Conservation (phyloP, 2,797 vertebrate species). For the Thamnophis elegans region DNA sequence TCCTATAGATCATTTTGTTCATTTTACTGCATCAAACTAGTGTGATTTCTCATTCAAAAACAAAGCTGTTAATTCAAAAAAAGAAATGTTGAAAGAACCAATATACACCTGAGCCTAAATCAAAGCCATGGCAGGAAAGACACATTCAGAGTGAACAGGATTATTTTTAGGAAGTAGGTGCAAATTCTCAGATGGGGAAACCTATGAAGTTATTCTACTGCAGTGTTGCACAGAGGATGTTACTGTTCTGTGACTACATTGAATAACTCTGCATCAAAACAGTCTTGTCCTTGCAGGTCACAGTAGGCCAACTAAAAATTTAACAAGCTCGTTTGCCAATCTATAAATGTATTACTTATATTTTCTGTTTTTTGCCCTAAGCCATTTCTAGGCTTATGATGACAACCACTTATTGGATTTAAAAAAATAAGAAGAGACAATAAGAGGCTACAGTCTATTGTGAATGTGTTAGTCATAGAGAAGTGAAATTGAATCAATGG, state of each 20-base stretch:
- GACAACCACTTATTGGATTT: conserved; percentile 32
- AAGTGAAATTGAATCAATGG: conserved; percentile 20
- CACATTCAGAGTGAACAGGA: background rate
- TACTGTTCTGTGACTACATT: conserved; percentile 5
- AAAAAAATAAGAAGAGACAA: conserved; percentile 40
- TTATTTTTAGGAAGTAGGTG: background rate
- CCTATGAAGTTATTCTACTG: background rate
- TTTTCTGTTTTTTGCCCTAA: conserved; percentile 43
- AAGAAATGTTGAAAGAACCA: background rate
- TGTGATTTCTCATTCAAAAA: background rate
- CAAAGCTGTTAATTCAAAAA: background rate
- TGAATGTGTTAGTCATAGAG: background rate
- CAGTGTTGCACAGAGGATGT: background rate
- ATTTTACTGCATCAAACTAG: background rate
- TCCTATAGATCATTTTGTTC: background rate
- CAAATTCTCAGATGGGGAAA: background rate
- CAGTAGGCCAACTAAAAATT: conserved; percentile 27
- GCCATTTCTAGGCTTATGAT: background rate
- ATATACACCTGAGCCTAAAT: background rate
- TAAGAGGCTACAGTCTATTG: background rate
- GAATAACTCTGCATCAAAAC: background rate
- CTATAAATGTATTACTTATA: background rate
- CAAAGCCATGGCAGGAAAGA: background rate
- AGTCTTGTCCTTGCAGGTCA: conserved; percentile 19
- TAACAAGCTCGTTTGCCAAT: conserved; percentile 17